phyloP scores from a whole-genome alignment of 2,797 vertebrate genomes.

The Merluccius polli region DNA sequence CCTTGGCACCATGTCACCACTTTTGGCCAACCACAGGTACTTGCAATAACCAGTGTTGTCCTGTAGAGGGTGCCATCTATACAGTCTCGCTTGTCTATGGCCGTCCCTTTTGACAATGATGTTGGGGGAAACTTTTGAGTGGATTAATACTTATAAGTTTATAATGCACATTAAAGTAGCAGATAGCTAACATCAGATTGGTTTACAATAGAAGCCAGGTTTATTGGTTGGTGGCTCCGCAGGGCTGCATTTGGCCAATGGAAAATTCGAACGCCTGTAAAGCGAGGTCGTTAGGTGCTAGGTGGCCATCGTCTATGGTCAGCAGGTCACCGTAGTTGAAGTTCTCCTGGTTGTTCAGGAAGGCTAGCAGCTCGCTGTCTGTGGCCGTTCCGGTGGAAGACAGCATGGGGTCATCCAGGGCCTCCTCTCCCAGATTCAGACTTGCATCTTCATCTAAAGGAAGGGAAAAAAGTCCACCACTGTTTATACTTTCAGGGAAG shows the following conservation, averaged over 20 bases:
- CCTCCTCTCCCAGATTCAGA: slow-evolving; percentile 15
- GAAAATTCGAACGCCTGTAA: slow-evolving; percentile 15
- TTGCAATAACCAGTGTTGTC: neutral
- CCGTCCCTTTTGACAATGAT: neutral
- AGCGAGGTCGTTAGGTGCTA: slow-evolving; percentile 12
- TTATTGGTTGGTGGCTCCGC: slow-evolving; percentile 42
- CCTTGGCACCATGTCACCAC: neutral
- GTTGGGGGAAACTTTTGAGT: neutral
- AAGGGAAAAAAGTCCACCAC: neutral
- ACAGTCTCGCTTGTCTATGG: neutral
- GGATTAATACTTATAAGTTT: neutral
- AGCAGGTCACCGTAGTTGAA: slow-evolving; percentile 13
- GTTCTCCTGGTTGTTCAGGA: slow-evolving; percentile 16
- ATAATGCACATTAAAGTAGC: no score
- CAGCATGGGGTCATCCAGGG: slow-evolving; percentile 54
- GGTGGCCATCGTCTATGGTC: neutral
- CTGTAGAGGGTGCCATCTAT: neutral
- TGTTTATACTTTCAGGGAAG: neutral
- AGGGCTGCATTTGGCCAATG: slow-evolving; percentile 24
- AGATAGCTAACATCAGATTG: no score
- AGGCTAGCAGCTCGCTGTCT: slow-evolving; percentile 42
- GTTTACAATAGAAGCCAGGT: neutral
- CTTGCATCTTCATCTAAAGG: slow-evolving; percentile 36
- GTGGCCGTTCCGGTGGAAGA: neutral
- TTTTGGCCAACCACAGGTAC: neutral